Base-by-base conservation (phyloP, 2,888 invertebrate genomes). In the Electrophaes corylata region DNA sequence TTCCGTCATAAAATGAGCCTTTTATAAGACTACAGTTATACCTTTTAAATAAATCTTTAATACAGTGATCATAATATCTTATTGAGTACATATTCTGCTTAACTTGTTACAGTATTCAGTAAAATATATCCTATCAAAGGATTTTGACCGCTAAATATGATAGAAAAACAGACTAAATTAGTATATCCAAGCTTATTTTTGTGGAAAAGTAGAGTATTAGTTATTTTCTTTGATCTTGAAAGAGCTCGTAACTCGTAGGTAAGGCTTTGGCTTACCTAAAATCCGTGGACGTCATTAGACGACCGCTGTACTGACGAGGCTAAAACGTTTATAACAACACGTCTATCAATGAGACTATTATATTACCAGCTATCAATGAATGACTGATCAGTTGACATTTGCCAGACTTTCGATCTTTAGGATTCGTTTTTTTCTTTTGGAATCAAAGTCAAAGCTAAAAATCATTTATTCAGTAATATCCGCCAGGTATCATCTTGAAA, bases 221-320 rank as follows among this genome's bases (percentile, higher is more conserved):
- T 44, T 37, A 14, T 48, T 39, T 26, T 39, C 43, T 55, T 55
- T 55, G 54, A 55, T 48, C 54, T 3, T 43, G 43, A 55, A 49
- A 40, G 49, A 40, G 55, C 29, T 44, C 48, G 35, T 35, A 33
- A 41, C 10, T 16, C 16, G 37, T 37, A 37, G 35, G 37, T 37
- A 37, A 37, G 18, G 33, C 3, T 55, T 18, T 35, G 4, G 43
- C 26, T 44, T 44, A 26, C 1, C 18, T 18, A 18, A 40, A 39
- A 26, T n/a, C 18, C 3, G 23, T 29, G 16, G 18, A 29, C 16
- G 11, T 29, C 29, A 11, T 29, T 19, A 8, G 12, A 20, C 19
- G 18, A 19, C 40, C n/a, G 8, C 16, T 37, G 37, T 12, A 12
- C 3, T 1, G 20, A 5, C 5, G 20, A 5, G 20, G 20, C 5